Evolutionary conservation across 2,797 vertebrate genomes (phyloP), one percentile per base, ranked within the genome.

Genomic region (Micropoecilia bifurca): DNA sequence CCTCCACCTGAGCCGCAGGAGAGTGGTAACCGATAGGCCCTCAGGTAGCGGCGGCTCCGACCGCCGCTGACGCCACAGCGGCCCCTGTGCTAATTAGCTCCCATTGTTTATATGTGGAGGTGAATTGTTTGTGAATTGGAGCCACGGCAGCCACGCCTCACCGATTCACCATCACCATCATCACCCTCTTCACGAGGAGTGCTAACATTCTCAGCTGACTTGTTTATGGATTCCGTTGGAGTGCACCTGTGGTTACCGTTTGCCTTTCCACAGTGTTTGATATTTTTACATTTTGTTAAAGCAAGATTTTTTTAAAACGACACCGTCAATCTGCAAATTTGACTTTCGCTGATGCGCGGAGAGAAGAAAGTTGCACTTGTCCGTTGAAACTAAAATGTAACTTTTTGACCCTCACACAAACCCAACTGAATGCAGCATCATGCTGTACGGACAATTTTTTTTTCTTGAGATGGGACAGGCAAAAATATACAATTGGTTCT

Each of bases 1-100:
- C 85, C 90, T 93, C 84, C 85, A 94, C 92, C 94, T 91, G 92
- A 92, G 93, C 93, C 87, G 68, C 87, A 77, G 88, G 90, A 90
- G 90, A 90, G 91, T 87, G 90, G 95, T 94, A 96, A 96, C 92
- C 47, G 95, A 96, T 96, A 95, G 92, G 89, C 81, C 89, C 82
- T 80, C 41, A 82, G 82, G 81, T 77, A 79, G 85, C 81, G 50
- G 84, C 71, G 46, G 87, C 89, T 81, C 57, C n/a, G 39, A 66
- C 89, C 80, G 87, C 76, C 87, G 91, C 85, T 66, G 79, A 85
- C 85, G 84, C 88, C 73, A 79, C 85, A 46, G 75, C 87, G n/a
- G 85, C 83, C 86, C 79, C 80, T 28, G 71, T 20, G 81, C 91
- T 95, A 95, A 96, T 96, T 95, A 96, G 89, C 87, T 90, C 78